Evolutionary conservation across 2,888 invertebrate genomes (phyloP), one percentile per base, ranked within the genome.

Genomic region (Ophion ventricosus): DNA sequence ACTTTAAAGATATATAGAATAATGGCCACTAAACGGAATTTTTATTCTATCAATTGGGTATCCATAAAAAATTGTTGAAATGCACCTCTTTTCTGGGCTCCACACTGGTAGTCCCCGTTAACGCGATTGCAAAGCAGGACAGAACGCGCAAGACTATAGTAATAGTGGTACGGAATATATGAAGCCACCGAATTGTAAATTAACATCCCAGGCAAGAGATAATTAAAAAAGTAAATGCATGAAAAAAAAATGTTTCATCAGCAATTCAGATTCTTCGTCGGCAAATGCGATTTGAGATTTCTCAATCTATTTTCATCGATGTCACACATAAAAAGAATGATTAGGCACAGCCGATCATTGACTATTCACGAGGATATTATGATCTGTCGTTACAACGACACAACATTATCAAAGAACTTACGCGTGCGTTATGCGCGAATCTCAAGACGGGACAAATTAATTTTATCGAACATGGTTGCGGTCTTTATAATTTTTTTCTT

Each of bases 241-340:
- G 35, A 49, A 66, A 59, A 77, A 77, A 73, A 67, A 66, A 77
- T 35, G n/a, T 43, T 14, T n/a, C 4, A 82, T 77, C 77, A 76
- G 59, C 66, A 76, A 76, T 76, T 76, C 72, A 76, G 66, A 82
- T 77, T 1, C 10, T 1, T 8, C 11, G 20, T 11, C 40, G 54
- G 11, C 49, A 64, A 40, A 8, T 76, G 23, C 10, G 49, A 23
- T 54, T 59, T 56, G 54, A 49, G 40, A 26, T 49, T 67, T 59
- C 29, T 29, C 3, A 61, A 64, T 82, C 29, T 49, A 66, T 82
- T 72, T 57, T 11, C 11, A 54, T 11, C 67, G 40, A 57, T 73
- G 8, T 54, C n/a, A 61, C 8, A 23, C 56, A 57, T 57, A 56
- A 66, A 69, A 77, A 59, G 26, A 80, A 54, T n/a, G 20, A 54